These are phyloP conservation scores for Melangyna quadrimaculata DNA, from an alignment of 2,888 invertebrate genomes.

Conservation along the genomic window DNA sequence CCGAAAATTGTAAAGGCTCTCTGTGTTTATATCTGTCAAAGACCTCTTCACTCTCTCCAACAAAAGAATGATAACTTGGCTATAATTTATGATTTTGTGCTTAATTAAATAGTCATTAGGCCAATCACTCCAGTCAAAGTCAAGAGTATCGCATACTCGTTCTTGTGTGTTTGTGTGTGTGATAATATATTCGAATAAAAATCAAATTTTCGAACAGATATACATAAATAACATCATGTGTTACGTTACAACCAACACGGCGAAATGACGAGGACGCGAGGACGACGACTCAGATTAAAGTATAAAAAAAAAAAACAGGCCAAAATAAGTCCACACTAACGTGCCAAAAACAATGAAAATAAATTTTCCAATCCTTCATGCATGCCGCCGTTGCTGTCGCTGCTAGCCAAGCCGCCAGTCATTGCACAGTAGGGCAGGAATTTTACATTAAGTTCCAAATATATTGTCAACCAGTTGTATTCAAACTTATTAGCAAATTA, in stretches of 20 bases:
- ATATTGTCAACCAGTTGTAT: no score
- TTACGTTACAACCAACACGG: background rate
- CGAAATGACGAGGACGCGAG: background rate
- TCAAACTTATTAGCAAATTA: no score
- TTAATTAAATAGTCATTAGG: constrained; percentile 71
- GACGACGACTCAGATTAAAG: background rate
- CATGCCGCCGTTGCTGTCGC: constrained; percentile 55
- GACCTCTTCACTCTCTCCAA: constrained; percentile 1
- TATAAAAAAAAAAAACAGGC: constrained; percentile 6
- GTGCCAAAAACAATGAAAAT: constrained; percentile 72
- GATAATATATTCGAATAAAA: constrained; percentile 58
- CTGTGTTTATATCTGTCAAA: constrained; percentile 48
- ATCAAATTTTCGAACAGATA: constrained; percentile 7
- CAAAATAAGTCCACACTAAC: constrained; percentile 53
- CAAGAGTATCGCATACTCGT: background rate
- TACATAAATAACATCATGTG: background rate
- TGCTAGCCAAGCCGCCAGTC: constrained; percentile 35
- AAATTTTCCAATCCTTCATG: constrained; percentile 68
- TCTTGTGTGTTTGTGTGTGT: constrained; percentile 7
- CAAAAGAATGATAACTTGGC: constrained; percentile 59
- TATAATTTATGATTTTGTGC: constrained; percentile 65
- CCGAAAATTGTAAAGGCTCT: background rate
- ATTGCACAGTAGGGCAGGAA: background rate
- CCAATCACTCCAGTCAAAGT: constrained; percentile 52
- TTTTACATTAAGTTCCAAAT: background rate